Evolutionary conservation across 2,113 vertebrate genomes (phyloP), one percentile per base, ranked within the genome.

Genomic region (Gopherus evgoodei): DNA sequence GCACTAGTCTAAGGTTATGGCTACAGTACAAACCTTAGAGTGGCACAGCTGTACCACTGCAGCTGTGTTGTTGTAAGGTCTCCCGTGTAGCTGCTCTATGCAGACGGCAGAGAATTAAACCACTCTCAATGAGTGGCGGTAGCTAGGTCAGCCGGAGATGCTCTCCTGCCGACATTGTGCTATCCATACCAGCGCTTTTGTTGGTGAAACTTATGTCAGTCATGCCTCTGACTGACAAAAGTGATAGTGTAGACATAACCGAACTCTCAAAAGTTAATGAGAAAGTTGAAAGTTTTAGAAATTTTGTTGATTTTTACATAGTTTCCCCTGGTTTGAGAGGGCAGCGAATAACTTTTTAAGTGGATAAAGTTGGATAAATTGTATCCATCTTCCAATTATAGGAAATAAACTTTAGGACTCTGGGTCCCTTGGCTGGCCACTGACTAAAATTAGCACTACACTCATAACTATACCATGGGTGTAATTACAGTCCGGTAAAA

Each of bases 401-500:
- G 13, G 81, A 62, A 87, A 59, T 83, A 54, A 76, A 44, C 47
- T 31, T 47, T 79, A 2, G 29, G 38, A 89, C 53, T 93, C 89
- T 92, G 53, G 65, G 91, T 84, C 92, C 42, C 35, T 79, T 5
- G 17, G 49, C 69, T 88, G 38, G 35, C 53, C 52, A 84, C n/a
- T 22, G 56, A 93, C 65, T 81, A 87, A 85, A 86, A 8, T 62
- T 75, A 88, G 78, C 35, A 31, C 72, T 6, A 11, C 2, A 49
- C n/a, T 44, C 35, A 76, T 86, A 76, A 25, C 52, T 80, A 85
- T 14, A 87, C 83, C 84, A 62, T 47, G 90, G 79, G 11, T 95
- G 89, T 94, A 96, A 94, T 96, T 97, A 87, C 90, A 96, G 72
- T 35, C 86, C 82, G 80, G 92, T 84, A 94, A 21, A 62, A 84